Percentiles rank a stretch among this genome's conserved stretches.
phyloP scores from a whole-genome alignment of 2,888 invertebrate genomes.

The Limnephilus lunatus region DNA sequence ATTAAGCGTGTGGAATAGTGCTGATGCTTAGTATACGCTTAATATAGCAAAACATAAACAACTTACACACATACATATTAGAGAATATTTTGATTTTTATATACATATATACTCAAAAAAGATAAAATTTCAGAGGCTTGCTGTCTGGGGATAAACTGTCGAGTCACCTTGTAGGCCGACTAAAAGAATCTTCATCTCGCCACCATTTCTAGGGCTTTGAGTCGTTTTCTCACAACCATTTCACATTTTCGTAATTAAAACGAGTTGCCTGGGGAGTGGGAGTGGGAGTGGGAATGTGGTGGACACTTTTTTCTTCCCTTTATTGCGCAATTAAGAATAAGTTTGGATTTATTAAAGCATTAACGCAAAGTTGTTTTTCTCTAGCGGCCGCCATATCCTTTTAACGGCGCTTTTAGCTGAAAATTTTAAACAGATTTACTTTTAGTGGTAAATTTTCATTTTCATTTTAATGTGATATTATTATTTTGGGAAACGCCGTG shows the following conservation, averaged over 20 bases:
- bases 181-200: background rate
- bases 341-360: conserved; percentile 66
- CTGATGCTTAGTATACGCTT: no score
- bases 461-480: background rate
- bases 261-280: conserved; percentile 67
- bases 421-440: conserved; percentile 28
- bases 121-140: no score
- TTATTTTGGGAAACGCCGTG: background rate
- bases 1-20: no score
- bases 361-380: conserved; percentile 65
- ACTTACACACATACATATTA: no score
- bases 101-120: no score
- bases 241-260: conserved; percentile 69
- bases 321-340: conserved; percentile 66
- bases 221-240: conserved; percentile 51
- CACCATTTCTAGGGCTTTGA: conserved; percentile 13
- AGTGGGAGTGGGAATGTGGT: background rate
- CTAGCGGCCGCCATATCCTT: conserved; percentile 51
- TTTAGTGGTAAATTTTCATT: conserved; percentile 17
- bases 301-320: conserved; percentile 59
- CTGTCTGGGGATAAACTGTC: no score
- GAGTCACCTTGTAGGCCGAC: background rate
- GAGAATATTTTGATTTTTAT: no score
- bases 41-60: no score
- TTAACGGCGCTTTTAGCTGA: conserved; percentile 36